Base-by-base conservation (phyloP, 2,797 vertebrate species). In the Takifugu ocellatus region DNA sequence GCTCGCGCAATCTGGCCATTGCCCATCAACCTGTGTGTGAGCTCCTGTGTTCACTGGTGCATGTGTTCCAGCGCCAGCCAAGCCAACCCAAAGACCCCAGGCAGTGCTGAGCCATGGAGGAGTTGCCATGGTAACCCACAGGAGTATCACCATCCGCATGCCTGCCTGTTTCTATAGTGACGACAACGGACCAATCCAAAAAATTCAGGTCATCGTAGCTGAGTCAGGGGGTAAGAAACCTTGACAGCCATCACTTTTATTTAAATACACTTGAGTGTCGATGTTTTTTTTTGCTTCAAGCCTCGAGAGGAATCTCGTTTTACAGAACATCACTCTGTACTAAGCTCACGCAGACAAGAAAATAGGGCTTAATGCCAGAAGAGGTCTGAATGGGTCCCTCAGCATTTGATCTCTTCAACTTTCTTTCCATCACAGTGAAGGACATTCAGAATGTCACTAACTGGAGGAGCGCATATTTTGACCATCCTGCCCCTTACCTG, bases 151-250 rank as follows among this genome's bases (percentile, higher is more conserved):
- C 2, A 93, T 99, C 84, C 89, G 76, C 85, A 95, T 94, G 94
- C 97, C 97, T 17, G 68, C 92, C 77, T 99, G 97, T 87, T 98
- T 95, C 85, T 99, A 96, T 84, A 96, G 79, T 82, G 96, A 99
- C 54, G 87, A 95, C 75, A 93, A 98, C n/a, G 97, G 97, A 29
- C 96, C 95, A 69, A 96, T 99, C 66, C 86, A 86, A 84, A 95
- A 89, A 85, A 91, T 99, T 49, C 97, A 98, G 89, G 92, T 99
- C 87, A 94, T 99, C 77, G 93, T 96, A 62, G 90, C 91, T 33
- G 96, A 98, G 89, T 91, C 91, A 47, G 93, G 91, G 90, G 96
- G 97, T 99, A 95, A 58, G 77, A 78, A 72, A 77, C 64, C 72
- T 61, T 75, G 70, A 79, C 63, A 78, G 49, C 27, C 42, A 54